Evolutionary conservation across 2,888 invertebrate genomes (phyloP).

Genomic region (Temnothorax ravouxi): DNA sequence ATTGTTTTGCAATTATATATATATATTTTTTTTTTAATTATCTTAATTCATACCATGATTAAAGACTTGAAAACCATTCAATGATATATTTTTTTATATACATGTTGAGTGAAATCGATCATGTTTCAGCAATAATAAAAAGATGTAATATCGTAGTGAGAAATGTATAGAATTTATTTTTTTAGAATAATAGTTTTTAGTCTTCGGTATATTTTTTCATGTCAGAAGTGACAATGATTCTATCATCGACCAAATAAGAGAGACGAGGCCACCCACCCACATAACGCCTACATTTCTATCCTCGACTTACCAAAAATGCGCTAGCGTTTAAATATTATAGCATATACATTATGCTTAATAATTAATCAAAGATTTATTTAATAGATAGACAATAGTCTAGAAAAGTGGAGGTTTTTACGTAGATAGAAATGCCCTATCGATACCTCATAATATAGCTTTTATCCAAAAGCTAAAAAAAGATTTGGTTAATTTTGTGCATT

Average conservation of each 20-base stretch:
- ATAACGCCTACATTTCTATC: constrained; percentile 65
- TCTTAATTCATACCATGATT: background rate
- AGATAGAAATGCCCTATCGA: background rate
- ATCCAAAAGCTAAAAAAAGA: background rate
- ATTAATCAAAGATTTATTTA: background rate
- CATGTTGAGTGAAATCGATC: background rate
- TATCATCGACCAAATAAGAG: constrained; percentile 72
- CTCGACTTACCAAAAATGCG: constrained; percentile 69
- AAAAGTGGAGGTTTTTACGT: background rate
- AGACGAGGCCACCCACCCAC: constrained; percentile 73
- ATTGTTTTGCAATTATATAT: background rate
- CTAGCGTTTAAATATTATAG: background rate
- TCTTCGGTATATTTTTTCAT: background rate
- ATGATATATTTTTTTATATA: background rate
- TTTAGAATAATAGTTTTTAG: background rate
- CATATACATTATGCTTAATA: background rate
- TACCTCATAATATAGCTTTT: background rate
- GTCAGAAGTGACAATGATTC: constrained; percentile 56
- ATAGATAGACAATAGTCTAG: background rate
- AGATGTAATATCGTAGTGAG: background rate
- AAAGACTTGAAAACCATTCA: background rate
- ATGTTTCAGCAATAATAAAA: background rate
- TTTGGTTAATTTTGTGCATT: background rate
- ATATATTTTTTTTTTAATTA: no score
- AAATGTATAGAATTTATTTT: constrained; percentile 12